A percentile compares a stretch with the other conserved stretches of the same genome.
These are phyloP conservation scores for Mactromeris polynyma DNA, from an alignment of 2,888 invertebrate genomes.

Conservation along the genomic window DNA sequence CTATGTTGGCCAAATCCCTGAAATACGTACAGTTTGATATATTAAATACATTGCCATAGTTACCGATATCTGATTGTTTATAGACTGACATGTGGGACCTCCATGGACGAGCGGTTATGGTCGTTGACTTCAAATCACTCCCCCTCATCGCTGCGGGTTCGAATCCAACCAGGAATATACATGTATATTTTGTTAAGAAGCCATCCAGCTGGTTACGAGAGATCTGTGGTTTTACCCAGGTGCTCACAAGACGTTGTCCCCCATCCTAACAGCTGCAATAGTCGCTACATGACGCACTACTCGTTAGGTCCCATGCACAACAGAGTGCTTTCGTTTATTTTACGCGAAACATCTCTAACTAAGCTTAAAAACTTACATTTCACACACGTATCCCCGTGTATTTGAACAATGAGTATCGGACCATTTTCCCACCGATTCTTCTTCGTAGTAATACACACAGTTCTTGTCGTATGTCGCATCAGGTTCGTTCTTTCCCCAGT, in stretches of 20 bases:
- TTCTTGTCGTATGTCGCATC: background rate
- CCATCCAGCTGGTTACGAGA: background rate
- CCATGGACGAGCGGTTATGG: no score
- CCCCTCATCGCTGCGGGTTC: no score
- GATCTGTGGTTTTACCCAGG: background rate
- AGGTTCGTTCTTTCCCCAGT: background rate
- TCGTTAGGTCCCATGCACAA: no score
- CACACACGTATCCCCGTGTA: background rate
- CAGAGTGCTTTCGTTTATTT: no score
- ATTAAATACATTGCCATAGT: background rate
- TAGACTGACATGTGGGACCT: background rate
- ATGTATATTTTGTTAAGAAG: background rate
- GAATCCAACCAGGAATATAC: no score
- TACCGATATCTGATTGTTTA: background rate
- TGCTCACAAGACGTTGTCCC: no score
- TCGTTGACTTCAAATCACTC: no score
- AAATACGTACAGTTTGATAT: background rate
- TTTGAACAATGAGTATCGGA: background rate
- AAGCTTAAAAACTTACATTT: background rate
- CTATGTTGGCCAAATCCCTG: background rate
- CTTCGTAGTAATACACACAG: background rate
- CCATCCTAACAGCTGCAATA: no score
- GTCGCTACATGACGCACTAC: no score
- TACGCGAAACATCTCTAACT: no score
- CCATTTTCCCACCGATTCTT: background rate